Conservation (phyloP, 2,888 invertebrate species). For the Megaustenia siamemsis region DNA sequence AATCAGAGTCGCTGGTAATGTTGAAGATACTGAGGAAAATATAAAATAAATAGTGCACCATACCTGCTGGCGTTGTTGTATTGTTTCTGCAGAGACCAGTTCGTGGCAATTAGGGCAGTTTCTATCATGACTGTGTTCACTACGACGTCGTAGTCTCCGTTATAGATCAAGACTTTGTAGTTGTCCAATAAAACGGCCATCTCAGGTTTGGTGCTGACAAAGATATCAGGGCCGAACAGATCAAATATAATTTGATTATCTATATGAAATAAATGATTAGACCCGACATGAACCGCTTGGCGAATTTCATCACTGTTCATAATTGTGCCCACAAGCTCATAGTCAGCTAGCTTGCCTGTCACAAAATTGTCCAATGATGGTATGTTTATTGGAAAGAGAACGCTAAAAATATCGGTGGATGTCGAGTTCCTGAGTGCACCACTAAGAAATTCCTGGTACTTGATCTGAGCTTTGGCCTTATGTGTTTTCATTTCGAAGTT, state of each 20-base stretch:
- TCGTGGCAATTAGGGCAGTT: constrained; percentile 46
- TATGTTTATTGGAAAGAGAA: constrained; percentile 29
- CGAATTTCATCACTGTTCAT: constrained; percentile 21
- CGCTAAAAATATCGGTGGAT: constrained; percentile 33
- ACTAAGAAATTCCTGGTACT: constrained; percentile 32
- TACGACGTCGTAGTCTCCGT: constrained; percentile 50
- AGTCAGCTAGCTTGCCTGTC: constrained; percentile 31
- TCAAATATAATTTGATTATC: constrained; percentile 44
- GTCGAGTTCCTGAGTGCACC: constrained; percentile 12
- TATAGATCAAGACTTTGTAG: constrained; percentile 51
- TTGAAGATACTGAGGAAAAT: too few species aligned
- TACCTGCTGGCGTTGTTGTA: constrained; percentile 45
- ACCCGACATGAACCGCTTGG: constrained; percentile 36
- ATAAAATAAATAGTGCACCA: too few species aligned
- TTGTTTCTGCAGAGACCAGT: constrained; percentile 35
- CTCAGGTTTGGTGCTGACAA: constrained; percentile 47
- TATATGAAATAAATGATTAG: not conserved
- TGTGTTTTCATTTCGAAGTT: constrained; percentile 30
- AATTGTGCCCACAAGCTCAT: constrained; percentile 7
- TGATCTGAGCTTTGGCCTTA: constrained; percentile 37
- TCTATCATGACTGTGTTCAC: constrained; percentile 50
- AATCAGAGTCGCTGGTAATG: too few species aligned
- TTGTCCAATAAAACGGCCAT: constrained; percentile 44
- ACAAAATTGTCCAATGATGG: constrained; percentile 53
- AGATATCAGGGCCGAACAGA: constrained; percentile 43